Evolutionary conservation across 2,888 invertebrate species (phyloP).

Genomic region (Drosophila percnosoma): DNA sequence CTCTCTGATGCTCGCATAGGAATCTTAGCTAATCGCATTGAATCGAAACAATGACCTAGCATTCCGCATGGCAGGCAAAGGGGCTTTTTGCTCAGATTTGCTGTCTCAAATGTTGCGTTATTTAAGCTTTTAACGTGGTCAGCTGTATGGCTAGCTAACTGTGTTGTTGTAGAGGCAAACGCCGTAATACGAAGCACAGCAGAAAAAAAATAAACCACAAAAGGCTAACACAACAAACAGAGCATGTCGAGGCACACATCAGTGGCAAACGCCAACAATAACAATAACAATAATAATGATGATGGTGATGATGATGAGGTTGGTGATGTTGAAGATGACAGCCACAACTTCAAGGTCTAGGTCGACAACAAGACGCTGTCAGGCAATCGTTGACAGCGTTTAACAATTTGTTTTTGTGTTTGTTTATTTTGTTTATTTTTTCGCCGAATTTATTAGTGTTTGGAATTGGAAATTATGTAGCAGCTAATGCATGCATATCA

Average conservation of each 20-base stretch:
- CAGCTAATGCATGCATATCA: conserved; percentile 34
- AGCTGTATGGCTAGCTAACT: conserved; percentile 26
- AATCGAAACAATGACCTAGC: conserved; percentile 39
- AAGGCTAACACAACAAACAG: conserved; percentile 59
- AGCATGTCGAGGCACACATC: conserved; percentile 52
- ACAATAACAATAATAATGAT: conserved; percentile 21
- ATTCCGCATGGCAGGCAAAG: conserved; percentile 30
- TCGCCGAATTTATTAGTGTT: conserved; percentile 14
- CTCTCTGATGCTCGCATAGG: not conserved
- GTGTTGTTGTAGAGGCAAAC: conserved; percentile 33
- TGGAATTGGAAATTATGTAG: conserved; percentile 8
- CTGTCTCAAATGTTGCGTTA: conserved; percentile 30
- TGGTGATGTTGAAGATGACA: conserved; percentile 26
- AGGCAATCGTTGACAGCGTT: conserved; percentile 63
- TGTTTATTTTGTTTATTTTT: conserved; percentile 14
- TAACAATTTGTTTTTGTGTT: conserved; percentile 34
- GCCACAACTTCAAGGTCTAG: conserved; percentile 72
- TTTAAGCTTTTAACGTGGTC: conserved; percentile 32
- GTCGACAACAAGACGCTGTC: conserved; percentile 50
- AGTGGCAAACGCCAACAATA: conserved; percentile 14
- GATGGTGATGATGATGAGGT: conserved; percentile 14
- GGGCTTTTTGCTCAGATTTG: conserved; percentile 9
- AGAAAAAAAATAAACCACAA: conserved; percentile 34
- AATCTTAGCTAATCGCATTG: conserved; percentile 14
- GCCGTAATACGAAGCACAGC: conserved; percentile 29